Conservation (phyloP, 2,113 vertebrate genomes). For the Pagrus major region DNA sequence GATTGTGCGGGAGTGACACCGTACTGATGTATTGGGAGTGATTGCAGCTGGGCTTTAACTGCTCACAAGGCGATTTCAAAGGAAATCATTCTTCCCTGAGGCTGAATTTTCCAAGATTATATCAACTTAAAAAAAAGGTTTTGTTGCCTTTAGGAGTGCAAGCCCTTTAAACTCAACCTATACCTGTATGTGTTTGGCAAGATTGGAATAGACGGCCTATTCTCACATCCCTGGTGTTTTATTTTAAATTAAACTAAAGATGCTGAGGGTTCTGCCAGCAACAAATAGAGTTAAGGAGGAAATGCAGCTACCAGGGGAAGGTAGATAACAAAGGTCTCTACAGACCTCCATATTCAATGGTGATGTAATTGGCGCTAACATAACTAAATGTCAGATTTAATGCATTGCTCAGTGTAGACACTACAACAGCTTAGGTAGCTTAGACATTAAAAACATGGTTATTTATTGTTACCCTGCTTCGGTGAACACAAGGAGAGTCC, state of each 20-base stretch:
- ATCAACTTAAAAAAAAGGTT: conserved; percentile 47
- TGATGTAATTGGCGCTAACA: conserved; percentile 47
- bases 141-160: conserved; percentile 42
- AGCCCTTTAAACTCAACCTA: conserved; percentile 33
- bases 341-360: conserved; percentile 33
- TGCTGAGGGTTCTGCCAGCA: conserved; percentile 10
- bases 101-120: conserved; percentile 46
- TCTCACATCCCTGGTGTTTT: neutral
- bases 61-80: conserved; percentile 60
- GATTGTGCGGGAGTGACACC: conserved; percentile 69
- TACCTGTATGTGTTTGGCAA: conserved; percentile 1
- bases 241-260: conserved; percentile 22
- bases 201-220: conserved; percentile 24
- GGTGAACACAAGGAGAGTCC: neutral
- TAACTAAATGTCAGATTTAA: conserved; percentile 48
- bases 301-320: conserved; percentile 27
- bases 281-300: conserved; percentile 39
- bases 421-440: conserved; percentile 6
- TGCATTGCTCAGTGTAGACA: conserved; percentile 3
- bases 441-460: conserved; percentile 15
- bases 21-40: conserved; percentile 66
- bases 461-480: neutral
- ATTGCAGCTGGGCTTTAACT: conserved; percentile 47
- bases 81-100: conserved; percentile 47
- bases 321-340: conserved; percentile 43